A percentile compares a stretch with the other conserved stretches of the same genome.
phyloP scores from a whole-genome alignment of 2,113 vertebrate genomes.

The Pungitius pungitius region DNA sequence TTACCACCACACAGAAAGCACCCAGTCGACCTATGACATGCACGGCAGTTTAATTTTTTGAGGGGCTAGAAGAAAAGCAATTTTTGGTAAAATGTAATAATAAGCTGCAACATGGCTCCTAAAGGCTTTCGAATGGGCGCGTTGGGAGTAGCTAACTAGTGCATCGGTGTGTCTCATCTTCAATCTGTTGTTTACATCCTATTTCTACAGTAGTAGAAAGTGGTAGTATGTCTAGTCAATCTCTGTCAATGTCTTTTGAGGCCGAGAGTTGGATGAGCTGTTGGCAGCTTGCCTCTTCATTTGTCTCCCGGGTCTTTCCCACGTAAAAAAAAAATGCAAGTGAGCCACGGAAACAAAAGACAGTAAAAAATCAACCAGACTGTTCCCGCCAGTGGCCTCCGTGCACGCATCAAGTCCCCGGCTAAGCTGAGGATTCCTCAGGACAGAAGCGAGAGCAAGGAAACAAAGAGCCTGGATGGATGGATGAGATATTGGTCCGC shows the following conservation, averaged over 20 bases:
- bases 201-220: constrained; percentile 13
- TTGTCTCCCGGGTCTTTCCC: neutral
- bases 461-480: neutral
- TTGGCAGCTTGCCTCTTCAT: neutral
- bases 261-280: neutral
- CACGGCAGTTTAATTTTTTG: constrained; percentile 10
- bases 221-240: constrained; percentile 27
- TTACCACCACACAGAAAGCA: constrained; percentile 28
- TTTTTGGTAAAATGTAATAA: constrained; percentile 35
- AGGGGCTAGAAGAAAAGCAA: constrained; percentile 9
- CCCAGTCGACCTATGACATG: constrained; percentile 16
- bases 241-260: constrained; percentile 46
- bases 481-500: constrained; percentile 10
- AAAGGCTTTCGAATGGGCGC: constrained; percentile 10
- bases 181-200: constrained; percentile 20
- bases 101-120: neutral
- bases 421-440: constrained; percentile 17
- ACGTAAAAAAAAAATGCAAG: neutral
- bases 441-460: constrained; percentile 21
- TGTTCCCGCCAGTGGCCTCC: neutral
- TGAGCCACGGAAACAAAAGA: constrained; percentile 7
- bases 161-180: constrained; percentile 13
- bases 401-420: neutral
- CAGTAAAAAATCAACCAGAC: constrained; percentile 18
- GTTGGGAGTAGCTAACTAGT: neutral